Evolutionary conservation across 2,797 vertebrate species (phyloP), one percentile per base, ranked within the genome.

Genomic region (Eulemur mongoz): DNA sequence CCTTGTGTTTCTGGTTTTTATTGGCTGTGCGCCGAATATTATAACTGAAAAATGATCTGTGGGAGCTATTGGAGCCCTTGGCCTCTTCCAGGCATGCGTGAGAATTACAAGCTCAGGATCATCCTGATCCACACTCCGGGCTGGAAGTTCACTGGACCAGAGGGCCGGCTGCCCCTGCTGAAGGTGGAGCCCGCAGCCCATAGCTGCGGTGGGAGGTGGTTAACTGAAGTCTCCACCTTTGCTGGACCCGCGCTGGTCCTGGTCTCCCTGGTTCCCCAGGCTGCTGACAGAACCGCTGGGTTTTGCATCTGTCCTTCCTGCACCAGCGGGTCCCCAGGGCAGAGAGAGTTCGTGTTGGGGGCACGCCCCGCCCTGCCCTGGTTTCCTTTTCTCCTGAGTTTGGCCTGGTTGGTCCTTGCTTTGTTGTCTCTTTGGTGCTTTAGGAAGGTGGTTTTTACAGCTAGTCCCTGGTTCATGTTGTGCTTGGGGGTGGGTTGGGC

Each of bases 311-410:
- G 9, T 8, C 38, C 30, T 17, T 61, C 32, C 32, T 23, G 32
- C 3, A 0, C n/a, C 20, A 4, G 10, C 7, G 0, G 14, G 4
- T 7, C 4, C 40, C 22, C 12, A n/a, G 12, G 13, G 32, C 32
- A 7, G 32, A 43, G 14, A 61, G 27, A 20, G 38, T n/a, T 57
- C 57, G 22, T 61, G 50, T 27, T 6, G 13, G 81, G 25, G 5
- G 23, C 1, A 13, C 12, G 61, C 27, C 3, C 10, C 6, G 1
- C 20, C 18, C 30, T 9, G 13, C 30, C 0, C 0, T 1, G 2
- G 10, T 25, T 35, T 52, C 23, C 57, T 8, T n/a, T 32, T 48
- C 35, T 69, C 43, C 43, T 38, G 43, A 73, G 9, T 65, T 20
- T 20, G n/a, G 32, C 79, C 25, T 10, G 13, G 13, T 25, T 1